These are phyloP conservation scores for Escarpia spicata DNA, from an alignment of 2,888 invertebrate genomes.

Conservation along the genomic window DNA sequence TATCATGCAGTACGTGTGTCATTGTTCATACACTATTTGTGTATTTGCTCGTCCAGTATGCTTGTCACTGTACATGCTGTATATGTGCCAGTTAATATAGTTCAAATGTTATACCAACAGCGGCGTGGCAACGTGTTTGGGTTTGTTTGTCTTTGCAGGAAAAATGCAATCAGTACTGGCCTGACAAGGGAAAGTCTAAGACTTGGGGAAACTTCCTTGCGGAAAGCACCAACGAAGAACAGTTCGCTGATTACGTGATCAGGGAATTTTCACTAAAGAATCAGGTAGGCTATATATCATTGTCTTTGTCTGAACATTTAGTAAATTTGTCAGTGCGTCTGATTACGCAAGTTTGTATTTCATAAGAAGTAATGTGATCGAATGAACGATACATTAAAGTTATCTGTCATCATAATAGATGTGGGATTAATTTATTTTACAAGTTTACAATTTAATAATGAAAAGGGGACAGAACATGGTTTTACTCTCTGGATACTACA, in stretches of 20 bases:
- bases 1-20: neutral
- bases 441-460: neutral
- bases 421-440: neutral
- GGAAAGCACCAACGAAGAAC: neutral
- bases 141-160: neutral
- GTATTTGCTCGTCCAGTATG: neutral
- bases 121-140: no score
- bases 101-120: neutral
- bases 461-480: neutral
- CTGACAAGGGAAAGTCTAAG: neutral
- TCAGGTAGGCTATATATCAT: neutral
- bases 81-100: neutral
- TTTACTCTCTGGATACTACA: neutral
- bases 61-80: neutral
- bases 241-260: slow-evolving; percentile 10
- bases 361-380: neutral
- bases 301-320: neutral
- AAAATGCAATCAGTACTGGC: neutral
- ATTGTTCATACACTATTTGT: neutral
- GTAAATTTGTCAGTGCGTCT: neutral
- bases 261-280: neutral
- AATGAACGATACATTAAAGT: neutral
- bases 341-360: neutral
- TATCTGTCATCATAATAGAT: neutral
- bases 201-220: neutral